A percentile compares a stretch with the other conserved stretches of the same genome.
Conservation (phyloP, 2,888 invertebrate species). For the Morpho helenor region DNA sequence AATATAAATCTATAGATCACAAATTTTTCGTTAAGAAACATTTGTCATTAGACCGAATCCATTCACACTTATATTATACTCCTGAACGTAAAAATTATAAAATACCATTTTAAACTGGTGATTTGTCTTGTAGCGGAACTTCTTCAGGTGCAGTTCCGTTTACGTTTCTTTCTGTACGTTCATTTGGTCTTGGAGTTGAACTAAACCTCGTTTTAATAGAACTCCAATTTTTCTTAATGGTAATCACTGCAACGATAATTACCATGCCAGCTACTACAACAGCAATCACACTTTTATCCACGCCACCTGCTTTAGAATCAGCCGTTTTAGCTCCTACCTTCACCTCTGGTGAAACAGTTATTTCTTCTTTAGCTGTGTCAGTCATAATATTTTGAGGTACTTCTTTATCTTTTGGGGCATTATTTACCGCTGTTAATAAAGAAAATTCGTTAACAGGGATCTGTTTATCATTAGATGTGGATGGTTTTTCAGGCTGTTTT, state of each 20-base stretch:
- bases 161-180: conserved; percentile 42
- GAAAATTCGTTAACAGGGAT: conserved; percentile 38
- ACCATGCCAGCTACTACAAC: conserved; percentile 76
- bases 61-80: conserved; percentile 31
- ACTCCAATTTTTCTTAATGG: conserved; percentile 78
- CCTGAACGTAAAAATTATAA: conserved; percentile 36
- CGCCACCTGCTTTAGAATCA: conserved; percentile 57
- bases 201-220: conserved; percentile 64
- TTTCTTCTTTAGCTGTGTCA: conserved; percentile 28
- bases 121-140: conserved; percentile 67
- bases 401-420: conserved; percentile 35
- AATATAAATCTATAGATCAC: conserved; percentile 1
- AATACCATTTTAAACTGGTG: conserved; percentile 46
- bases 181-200: conserved; percentile 56
- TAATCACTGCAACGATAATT: conserved; percentile 72
- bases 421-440: conserved; percentile 43
- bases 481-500: conserved; percentile 17
- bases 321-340: conserved; percentile 53
- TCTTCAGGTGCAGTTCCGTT: conserved; percentile 63
- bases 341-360: conserved; percentile 38
- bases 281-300: conserved; percentile 74
- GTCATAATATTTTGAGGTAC: conserved; percentile 33
- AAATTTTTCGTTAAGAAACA: conserved; percentile 9
- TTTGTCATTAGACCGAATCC: conserved; percentile 58
- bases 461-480: conserved; percentile 24